A percentile compares a stretch with the other conserved stretches of the same genome.
phyloP scores from a whole-genome alignment of 2,797 vertebrate species.

The Coreius guichenoti region DNA sequence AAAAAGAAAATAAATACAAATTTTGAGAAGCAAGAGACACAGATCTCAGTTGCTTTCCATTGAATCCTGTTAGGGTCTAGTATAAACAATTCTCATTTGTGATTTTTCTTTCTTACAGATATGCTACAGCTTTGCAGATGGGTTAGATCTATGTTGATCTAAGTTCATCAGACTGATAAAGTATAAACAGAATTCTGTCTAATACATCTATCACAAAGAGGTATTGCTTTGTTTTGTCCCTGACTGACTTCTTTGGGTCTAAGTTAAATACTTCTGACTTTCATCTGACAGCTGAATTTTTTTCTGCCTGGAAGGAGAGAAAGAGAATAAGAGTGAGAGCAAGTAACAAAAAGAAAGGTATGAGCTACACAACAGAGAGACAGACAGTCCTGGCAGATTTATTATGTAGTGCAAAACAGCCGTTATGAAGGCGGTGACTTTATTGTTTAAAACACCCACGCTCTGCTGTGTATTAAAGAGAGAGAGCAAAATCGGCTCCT shows the following conservation, averaged over 20 bases:
- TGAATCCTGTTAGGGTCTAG: too few species aligned
- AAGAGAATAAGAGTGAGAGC: slow-evolving; percentile 21
- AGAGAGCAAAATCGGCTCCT: slow-evolving; percentile 32
- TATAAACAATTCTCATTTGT: too few species aligned
- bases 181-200: neutral
- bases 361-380: neutral
- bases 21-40: too few species aligned
- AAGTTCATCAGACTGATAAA: neutral
- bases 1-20: too few species aligned
- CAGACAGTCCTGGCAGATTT: slow-evolving; percentile 33
- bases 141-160: neutral
- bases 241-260: slow-evolving; percentile 26
- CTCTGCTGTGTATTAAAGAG: slow-evolving; percentile 37
- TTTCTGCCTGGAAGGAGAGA: neutral
- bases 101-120: too few species aligned
- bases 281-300: slow-evolving; percentile 19
- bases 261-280: slow-evolving; percentile 37
- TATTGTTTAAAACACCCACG: slow-evolving; percentile 32
- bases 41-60: too few species aligned
- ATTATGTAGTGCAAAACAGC: slow-evolving; percentile 24
- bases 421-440: slow-evolving; percentile 28
- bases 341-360: slow-evolving; percentile 7
- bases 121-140: neutral
- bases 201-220: neutral
- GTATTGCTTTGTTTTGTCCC: neutral